Conservation (phyloP, 2,797 vertebrate genomes). For the Anguilla marmorata region DNA sequence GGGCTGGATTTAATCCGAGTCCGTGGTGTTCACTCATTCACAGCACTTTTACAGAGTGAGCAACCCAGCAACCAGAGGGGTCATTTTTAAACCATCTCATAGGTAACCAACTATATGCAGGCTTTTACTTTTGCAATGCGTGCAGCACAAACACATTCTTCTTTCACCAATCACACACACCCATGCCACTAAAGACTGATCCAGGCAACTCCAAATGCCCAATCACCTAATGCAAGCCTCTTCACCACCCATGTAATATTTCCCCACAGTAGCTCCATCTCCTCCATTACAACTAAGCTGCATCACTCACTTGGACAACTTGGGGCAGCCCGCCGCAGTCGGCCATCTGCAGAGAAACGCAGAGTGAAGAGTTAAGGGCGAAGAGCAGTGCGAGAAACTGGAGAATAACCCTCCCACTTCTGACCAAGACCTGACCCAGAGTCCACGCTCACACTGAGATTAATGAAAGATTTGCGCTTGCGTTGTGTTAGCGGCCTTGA, state of each 20-base stretch:
- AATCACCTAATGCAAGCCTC: not conserved
- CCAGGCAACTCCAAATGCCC: not conserved
- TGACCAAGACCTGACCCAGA: not conserved
- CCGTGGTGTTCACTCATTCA: not conserved
- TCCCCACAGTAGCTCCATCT: not conserved
- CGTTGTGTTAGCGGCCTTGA: not conserved
- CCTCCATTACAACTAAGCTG: conserved; percentile 37
- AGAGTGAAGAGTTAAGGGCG: conserved; percentile 25
- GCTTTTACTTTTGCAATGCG: not conserved
- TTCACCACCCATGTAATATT: not conserved
- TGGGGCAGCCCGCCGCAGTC: conserved; percentile 94
- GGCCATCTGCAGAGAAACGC: conserved; percentile 80
- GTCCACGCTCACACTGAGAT: not conserved
- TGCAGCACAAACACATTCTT: not conserved
- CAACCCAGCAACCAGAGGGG: not conserved
- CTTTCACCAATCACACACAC: not conserved
- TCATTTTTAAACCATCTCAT: not conserved
- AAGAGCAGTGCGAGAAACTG: not conserved
- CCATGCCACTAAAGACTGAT: not conserved
- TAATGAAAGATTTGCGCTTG: not conserved
- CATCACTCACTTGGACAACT: conserved; percentile 85
- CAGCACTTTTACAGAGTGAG: not conserved
- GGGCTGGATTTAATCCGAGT: not conserved
- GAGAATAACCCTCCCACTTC: not conserved
- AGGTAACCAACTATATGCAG: not conserved